A percentile compares a stretch with the other conserved stretches of the same genome.
phyloP scores from a whole-genome alignment of 2,113 vertebrate genomes.

The Oenanthe melanoleuca region DNA sequence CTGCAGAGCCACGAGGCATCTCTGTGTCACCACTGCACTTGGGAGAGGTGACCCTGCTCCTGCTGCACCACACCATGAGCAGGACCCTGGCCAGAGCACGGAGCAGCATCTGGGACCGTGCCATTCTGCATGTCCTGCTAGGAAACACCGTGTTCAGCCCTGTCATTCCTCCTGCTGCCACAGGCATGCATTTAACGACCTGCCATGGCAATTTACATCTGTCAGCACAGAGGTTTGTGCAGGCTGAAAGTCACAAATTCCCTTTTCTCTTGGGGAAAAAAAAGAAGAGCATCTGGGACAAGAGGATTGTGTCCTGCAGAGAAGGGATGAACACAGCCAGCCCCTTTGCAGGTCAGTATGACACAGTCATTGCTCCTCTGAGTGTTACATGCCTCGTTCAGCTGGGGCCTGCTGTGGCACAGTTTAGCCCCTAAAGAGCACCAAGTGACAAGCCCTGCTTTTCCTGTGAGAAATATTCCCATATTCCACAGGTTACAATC shows the following conservation, averaged over 20 bases:
- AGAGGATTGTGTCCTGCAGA: background rate
- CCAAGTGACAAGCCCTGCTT: conserved; percentile 11
- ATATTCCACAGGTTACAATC: conserved; percentile 53
- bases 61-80: background rate
- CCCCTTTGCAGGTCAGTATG: background rate
- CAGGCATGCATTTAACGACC: background rate
- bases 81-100: background rate
- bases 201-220: background rate
- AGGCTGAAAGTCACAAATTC: background rate
- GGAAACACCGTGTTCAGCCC: background rate
- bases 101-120: background rate
- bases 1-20: background rate
- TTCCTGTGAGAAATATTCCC: conserved; percentile 57
- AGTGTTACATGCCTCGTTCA: background rate
- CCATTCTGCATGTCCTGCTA: background rate
- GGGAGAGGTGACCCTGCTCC: background rate
- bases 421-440: background rate
- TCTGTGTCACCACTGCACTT: background rate
- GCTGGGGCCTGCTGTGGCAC: background rate
- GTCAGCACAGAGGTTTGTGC: background rate
- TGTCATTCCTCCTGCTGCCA: background rate
- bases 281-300: background rate
- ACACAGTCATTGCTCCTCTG: background rate
- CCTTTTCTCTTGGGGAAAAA: background rate
- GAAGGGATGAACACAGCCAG: background rate